Base-by-base conservation (phyloP, 1,140 invertebrate species). In the Lutraria rhynchaena region DNA sequence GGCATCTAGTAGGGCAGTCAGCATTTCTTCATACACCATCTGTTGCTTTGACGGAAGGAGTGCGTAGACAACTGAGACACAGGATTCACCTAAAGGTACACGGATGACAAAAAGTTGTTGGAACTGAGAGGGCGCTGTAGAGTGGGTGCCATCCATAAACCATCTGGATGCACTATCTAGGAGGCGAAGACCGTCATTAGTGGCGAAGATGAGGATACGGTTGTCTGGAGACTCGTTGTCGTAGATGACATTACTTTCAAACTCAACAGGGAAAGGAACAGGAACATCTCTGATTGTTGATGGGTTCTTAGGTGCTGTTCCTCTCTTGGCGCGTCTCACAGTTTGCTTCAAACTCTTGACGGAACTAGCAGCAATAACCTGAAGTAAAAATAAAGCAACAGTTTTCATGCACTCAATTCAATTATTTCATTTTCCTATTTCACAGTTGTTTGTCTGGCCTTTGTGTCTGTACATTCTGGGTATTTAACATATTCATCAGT, bases 101-200 rank as follows among this genome's bases (percentile, higher is more conserved):
- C n/a, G n/a, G n/a, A n/a, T n/a, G n/a, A n/a, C n/a, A n/a, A n/a
- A n/a, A 13, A 35, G 35, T 44, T 67, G 31, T 19, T 29, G 33
- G 31, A 67, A 67, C 61, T 67, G 61, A 33, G 61, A 35, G 7
- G 61, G 61, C 3, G 61, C 61, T 41, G 61, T 67, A 35, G n/a
- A n/a, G n/a, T n/a, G n/a, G n/a, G n/a, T n/a, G n/a, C n/a, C n/a
- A n/a, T n/a, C n/a, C n/a, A n/a, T 22, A 41, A 67, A 70, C 46
- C 67, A 70, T 70, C 24, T 70, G 4, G n/a, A 19, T 7, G 67
- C 67, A 31, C 15, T 70, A 51, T 35, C 67, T 51, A 51, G 27
- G 27, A 70, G 46, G 5, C n/a, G 5, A 37, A 70, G 27, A 31
- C 67, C 67, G 29, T 27, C 49, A 5, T 53, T 29, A 35, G 24